Percentiles rank a stretch among this genome's conserved stretches.
Conservation (phyloP, 2,888 invertebrate genomes). For the Listrodromus nycthemerus region DNA sequence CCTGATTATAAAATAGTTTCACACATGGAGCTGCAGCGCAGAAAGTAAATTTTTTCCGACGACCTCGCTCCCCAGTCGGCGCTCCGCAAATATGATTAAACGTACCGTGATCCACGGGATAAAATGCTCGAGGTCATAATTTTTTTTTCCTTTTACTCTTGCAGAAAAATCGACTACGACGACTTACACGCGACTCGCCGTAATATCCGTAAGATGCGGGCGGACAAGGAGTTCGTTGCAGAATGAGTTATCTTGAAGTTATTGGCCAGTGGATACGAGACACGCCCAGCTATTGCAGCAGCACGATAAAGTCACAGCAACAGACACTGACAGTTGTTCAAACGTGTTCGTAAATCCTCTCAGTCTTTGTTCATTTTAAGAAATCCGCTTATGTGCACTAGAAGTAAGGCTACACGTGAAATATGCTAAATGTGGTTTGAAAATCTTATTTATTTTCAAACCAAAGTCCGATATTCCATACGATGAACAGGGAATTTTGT, state of each 20-base stretch:
- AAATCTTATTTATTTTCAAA: no score
- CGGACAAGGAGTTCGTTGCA: conserved; percentile 35
- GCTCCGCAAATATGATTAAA: conserved; percentile 45
- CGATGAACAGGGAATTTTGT: neutral
- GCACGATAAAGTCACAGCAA: conserved; percentile 36
- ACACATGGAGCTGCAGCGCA: conserved; percentile 1
- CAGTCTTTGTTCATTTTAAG: conserved; percentile 34
- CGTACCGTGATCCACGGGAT: conserved; percentile 40
- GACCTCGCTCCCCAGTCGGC: conserved; percentile 21
- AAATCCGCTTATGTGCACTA: conserved; percentile 19
- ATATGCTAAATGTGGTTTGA: no score
- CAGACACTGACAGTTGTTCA: conserved; percentile 18
- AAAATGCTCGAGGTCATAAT: conserved; percentile 45
- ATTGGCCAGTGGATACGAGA: conserved; percentile 42
- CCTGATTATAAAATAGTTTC: conserved; percentile 6
- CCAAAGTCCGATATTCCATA: no score
- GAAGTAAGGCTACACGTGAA: no score
- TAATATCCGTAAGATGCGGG: conserved; percentile 57
- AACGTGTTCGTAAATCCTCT: neutral
- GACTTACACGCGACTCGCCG: conserved; percentile 7
- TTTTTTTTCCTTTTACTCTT: conserved; percentile 26
- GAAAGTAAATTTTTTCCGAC: conserved; percentile 33
- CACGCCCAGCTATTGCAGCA: conserved; percentile 45
- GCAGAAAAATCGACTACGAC: conserved; percentile 34
- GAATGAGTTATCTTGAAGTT: conserved; percentile 55